Evolutionary conservation across 2,113 vertebrate species (phyloP).

Genomic region (Lepidiolamprologus cunningtoni): DNA sequence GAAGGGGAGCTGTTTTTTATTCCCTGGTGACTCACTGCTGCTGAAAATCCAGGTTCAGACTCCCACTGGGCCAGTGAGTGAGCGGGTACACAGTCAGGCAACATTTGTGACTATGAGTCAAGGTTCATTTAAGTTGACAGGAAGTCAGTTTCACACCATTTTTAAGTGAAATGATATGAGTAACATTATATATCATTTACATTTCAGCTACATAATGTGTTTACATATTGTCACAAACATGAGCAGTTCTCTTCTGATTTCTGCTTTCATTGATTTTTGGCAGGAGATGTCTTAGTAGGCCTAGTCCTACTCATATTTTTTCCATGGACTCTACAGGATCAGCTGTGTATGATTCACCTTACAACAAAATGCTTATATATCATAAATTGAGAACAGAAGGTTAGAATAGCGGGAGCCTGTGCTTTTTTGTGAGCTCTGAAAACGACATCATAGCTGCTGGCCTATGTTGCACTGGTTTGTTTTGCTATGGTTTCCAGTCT

Average conservation of each 20-base stretch:
- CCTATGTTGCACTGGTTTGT: not conserved
- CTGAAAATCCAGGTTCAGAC: not conserved
- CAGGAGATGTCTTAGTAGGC: not conserved
- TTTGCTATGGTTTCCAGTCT: slow-evolving; percentile 52
- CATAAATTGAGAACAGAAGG: not conserved
- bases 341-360: not conserved
- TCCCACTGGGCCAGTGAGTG: not conserved
- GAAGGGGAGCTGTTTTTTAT: not conserved
- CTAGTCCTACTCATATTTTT: not conserved
- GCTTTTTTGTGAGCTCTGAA: not conserved
- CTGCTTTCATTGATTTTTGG: not conserved
- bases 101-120: not conserved
- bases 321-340: not conserved
- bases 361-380: not conserved
- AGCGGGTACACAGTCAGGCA: slow-evolving; percentile 11
- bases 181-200: not conserved
- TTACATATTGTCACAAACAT: not conserved
- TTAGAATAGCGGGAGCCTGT: not conserved
- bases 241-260: not conserved
- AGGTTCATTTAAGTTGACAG: not conserved
- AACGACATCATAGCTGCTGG: not conserved
- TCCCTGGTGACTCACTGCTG: slow-evolving; percentile 14
- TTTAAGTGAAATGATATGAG: not conserved
- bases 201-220: not conserved
- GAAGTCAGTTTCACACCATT: not conserved